Evolutionary conservation across 2,113 vertebrate species (phyloP), one percentile per base, ranked within the genome.

Genomic region (Corythaixoides concolor): DNA sequence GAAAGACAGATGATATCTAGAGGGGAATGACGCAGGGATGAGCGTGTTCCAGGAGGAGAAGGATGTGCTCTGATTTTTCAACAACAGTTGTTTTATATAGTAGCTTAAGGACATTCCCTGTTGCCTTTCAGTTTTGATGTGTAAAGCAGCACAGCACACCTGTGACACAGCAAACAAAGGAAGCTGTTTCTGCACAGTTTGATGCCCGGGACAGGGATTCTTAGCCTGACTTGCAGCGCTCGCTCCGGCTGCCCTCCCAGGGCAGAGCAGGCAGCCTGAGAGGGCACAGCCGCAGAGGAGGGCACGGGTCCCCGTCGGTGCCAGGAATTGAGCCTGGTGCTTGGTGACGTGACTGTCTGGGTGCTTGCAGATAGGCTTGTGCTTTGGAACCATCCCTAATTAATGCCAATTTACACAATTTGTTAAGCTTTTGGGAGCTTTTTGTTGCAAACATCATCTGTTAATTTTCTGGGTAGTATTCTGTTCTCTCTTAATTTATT

Each of bases 231-330:
- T 49, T 33, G 35, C 32, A 22, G 52, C 3, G 4, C 63, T 45
- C 1, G 7, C n/a, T 15, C 39, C 5, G 3, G 2, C 69, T 33
- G 76, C 43, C 59, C 22, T 35, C 32, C 45, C 19, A 0, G 15
- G 20, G 35, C 74, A 41, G 52, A 17, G 79, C 1, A 0, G 23
- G 21, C 18, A 27, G 18, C 43, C 73, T 11, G 62, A 5, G 23
- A 5, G 35, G 49, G 20, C 50, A 49, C 43, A 75, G 80, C 39
- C 63, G 4, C 47, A 26, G 60, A 8, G 19, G 26, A 27, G 11
- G 60, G 45, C 18, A 21, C 1, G 0, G 20, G 69, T 22, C 30
- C 43, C 22, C 37, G 21, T 14, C 0, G 0, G 58, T 30, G 83
- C 77, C 13, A 27, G 67, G 49, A 78, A 24, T 5, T 6, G 22